Evolutionary conservation across 2,888 invertebrate species (phyloP), one percentile per base, ranked within the genome.

Genomic region (Rotaria magnacalcarata): DNA sequence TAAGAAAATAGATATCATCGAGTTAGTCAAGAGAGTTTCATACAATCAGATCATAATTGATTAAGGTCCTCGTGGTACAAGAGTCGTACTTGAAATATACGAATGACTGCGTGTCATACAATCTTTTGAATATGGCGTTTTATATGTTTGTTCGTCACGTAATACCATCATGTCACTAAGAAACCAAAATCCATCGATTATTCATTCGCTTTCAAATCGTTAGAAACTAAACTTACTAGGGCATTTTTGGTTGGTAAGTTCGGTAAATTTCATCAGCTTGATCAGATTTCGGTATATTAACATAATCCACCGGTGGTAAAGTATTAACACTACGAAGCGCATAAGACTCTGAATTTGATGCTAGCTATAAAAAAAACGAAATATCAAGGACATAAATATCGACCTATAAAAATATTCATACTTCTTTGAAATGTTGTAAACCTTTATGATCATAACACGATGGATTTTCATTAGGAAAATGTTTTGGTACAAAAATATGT

Each of bases 401-500:
- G 19, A 21, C 21, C 21, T 54, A 21, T 50, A 1, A 11, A 4
- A 21, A 21, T 54, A 54, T 21, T 27, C 11, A 27, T 67, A 67
- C 67, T 16, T 67, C 67, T 67, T 67, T 67, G 8, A 67, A 67
- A 34, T 67, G 34, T 67, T 67, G 14, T 27, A 67, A n/a, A 34
- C 67, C 67, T 67, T 67, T 67, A 16, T 67, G 67, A 24, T 67
- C 67, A 34, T 67, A 67, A 16, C 34, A 67, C 3, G 67, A 67
- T 67, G 67, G 67, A 34, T 67, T 67, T 67, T 67, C 67, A 67
- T 67, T 67, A 16, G 67, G 67, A 67, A 67, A 34, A 67, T 67
- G 34, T 34, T 67, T 67, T 27, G 67, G 67, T 27, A 67, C 67
- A 67, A 27, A 67, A 6, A 67, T 67, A 34, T 67, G 16, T 67